A percentile compares a stretch with the other conserved stretches of the same genome.
Evolutionary conservation across 2,888 invertebrate species (phyloP).

Genomic region (Acleris cristana): DNA sequence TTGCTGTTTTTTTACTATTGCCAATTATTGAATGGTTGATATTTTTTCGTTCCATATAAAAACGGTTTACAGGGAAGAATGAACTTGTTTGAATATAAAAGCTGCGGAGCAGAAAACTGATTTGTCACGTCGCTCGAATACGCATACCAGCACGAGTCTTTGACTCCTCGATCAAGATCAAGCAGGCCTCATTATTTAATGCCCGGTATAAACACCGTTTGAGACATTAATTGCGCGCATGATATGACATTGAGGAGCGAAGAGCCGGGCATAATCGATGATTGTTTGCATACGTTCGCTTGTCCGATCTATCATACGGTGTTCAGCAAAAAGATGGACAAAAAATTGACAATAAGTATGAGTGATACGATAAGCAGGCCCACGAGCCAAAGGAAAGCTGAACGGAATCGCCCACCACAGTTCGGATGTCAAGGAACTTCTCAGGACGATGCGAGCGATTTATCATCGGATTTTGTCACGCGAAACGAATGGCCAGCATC

Average conservation of each 20-base stretch:
- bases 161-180: slow-evolving; percentile 27
- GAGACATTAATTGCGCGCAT: slow-evolving; percentile 38
- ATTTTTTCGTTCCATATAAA: slow-evolving; percentile 30
- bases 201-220: slow-evolving; percentile 53
- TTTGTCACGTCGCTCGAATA: slow-evolving; percentile 34
- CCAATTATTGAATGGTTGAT: slow-evolving; percentile 7
- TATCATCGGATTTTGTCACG: slow-evolving; percentile 73
- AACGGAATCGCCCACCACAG: slow-evolving; percentile 51
- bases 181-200: slow-evolving; percentile 25
- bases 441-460: slow-evolving; percentile 63
- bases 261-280: slow-evolving; percentile 58
- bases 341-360: slow-evolving; percentile 38
- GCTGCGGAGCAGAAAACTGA: slow-evolving; percentile 36
- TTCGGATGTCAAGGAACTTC: slow-evolving; percentile 64
- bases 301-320: slow-evolving; percentile 58
- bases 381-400: slow-evolving; percentile 20
- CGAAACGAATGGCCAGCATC: slow-evolving; percentile 56
- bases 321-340: slow-evolving; percentile 47
- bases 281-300: slow-evolving; percentile 50
- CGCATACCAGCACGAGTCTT: slow-evolving; percentile 32
- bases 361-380: slow-evolving; percentile 35
- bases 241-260: slow-evolving; percentile 40
- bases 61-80: slow-evolving; percentile 35
- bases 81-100: slow-evolving; percentile 38
- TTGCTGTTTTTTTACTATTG: slow-evolving; percentile 1